Conservation (phyloP, 2,113 vertebrate species). For the Chunga burmeisteri region DNA sequence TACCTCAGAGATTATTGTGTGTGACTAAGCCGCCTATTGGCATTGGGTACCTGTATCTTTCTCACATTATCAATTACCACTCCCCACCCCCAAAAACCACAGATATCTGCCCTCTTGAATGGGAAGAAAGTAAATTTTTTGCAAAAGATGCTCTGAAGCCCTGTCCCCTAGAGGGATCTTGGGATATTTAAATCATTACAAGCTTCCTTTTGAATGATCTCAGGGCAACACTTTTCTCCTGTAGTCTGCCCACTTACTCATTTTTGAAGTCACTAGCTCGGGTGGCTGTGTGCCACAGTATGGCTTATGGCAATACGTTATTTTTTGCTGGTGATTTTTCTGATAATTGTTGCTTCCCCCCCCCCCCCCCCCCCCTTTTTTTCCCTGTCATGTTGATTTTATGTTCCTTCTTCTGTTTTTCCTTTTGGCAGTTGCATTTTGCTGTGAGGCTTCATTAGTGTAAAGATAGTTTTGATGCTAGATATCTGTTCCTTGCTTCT, state of each 20-base stretch:
- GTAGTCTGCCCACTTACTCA: neutral
- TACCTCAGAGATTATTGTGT: neutral
- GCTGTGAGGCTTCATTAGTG: neutral
- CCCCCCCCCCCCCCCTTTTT: accelerated
- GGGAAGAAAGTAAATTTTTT: neutral
- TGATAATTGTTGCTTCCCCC: accelerated
- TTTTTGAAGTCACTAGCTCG: neutral
- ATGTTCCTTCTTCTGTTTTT: neutral
- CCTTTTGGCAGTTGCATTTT: neutral
- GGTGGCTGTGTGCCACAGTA: neutral
- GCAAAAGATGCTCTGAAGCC: neutral
- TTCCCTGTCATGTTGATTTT: neutral
- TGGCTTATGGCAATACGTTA: neutral
- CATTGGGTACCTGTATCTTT: neutral
- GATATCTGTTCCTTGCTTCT: neutral
- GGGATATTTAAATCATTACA: neutral
- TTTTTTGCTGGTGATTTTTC: neutral
- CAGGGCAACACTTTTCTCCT: neutral
- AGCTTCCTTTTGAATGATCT: neutral
- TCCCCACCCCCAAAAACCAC: neutral
- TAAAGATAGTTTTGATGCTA: neutral
- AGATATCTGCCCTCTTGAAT: accelerated
- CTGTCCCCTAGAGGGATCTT: neutral
- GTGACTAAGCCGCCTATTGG: neutral
- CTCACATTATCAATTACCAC: neutral